These are phyloP conservation scores for Tigriopus japonicus DNA, from an alignment of 1,140 invertebrate species.

Conservation along the genomic window DNA sequence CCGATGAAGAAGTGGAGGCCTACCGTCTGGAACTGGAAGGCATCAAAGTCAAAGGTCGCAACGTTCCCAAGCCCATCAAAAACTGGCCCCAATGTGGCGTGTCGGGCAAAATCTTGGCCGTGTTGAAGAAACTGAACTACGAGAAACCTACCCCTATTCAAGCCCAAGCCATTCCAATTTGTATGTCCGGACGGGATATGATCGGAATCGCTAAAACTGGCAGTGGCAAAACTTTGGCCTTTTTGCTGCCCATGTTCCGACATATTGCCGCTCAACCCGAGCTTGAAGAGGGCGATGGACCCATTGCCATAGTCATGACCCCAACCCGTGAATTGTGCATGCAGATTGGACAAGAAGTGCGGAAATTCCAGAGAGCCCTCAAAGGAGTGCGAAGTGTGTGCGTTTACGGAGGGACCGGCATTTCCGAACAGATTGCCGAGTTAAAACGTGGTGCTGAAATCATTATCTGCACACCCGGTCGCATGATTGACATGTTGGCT, in stretches of 20 bases:
- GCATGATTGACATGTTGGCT: constrained; percentile 99
- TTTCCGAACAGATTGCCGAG: constrained; percentile 88
- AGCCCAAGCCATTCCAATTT: constrained; percentile 88
- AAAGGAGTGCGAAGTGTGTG: constrained; percentile 64
- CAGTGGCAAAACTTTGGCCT: constrained; percentile 95
- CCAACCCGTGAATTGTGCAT: constrained; percentile 95
- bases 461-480: constrained; percentile 93
- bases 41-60: constrained; percentile 46
- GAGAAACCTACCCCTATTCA: constrained; percentile 98
- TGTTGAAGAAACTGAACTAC: constrained; percentile 76
- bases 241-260: constrained; percentile 93
- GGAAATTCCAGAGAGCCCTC: constrained; percentile 79
- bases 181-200: constrained; percentile 84
- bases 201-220: constrained; percentile 99
- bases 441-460: constrained; percentile 94
- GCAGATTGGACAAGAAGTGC: constrained; percentile 95
- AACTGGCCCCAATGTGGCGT: constrained; percentile 98
- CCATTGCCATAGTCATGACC: constrained; percentile 90
- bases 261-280: constrained; percentile 88
- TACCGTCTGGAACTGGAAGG: constrained; percentile 50
- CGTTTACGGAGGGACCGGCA: constrained; percentile 95
- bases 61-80: constrained; percentile 84
- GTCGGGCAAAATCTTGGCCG: constrained; percentile 84
- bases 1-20: constrained; percentile 60
- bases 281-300: constrained; percentile 86